Evolutionary conservation across 1,140 invertebrate genomes (phyloP).

Genomic region (Drosophila orosa): DNA sequence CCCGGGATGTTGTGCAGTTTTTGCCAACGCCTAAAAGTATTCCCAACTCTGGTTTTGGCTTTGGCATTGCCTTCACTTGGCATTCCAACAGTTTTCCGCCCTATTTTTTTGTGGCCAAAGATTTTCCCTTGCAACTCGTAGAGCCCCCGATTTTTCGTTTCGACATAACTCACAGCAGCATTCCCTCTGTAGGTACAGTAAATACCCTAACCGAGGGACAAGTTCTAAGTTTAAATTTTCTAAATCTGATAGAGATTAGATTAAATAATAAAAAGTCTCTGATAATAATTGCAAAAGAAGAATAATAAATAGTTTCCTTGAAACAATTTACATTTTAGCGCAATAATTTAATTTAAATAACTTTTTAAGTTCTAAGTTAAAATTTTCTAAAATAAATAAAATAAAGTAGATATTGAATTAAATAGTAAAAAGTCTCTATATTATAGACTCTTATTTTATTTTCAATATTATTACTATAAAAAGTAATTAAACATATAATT

Average conservation of each 20-base stretch:
- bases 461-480: no score
- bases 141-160: slow-evolving; percentile 18
- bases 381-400: no score
- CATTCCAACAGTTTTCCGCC: slow-evolving; percentile 32
- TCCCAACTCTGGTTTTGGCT: slow-evolving; percentile 49
- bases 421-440: neutral
- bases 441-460: neutral
- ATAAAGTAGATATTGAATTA: no score
- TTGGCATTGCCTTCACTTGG: slow-evolving; percentile 25
- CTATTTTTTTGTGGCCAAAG: slow-evolving; percentile 20
- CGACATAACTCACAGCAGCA: slow-evolving; percentile 43
- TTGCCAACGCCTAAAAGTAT: slow-evolving; percentile 63
- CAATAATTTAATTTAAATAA: neutral
- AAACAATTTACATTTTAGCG: neutral
- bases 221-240: neutral
- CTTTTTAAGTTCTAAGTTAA: neutral
- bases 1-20: slow-evolving; percentile 51
- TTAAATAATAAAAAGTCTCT: neutral
- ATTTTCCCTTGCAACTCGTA: slow-evolving; percentile 10
- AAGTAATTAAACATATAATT: neutral
- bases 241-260: neutral
- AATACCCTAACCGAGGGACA: neutral
- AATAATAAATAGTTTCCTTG: neutral
- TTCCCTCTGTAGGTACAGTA: neutral
- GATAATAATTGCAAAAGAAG: neutral